phyloP scores from a whole-genome alignment of 37 sponge, comb jelly and placozoan species.

The Beroe ovata region DNA sequence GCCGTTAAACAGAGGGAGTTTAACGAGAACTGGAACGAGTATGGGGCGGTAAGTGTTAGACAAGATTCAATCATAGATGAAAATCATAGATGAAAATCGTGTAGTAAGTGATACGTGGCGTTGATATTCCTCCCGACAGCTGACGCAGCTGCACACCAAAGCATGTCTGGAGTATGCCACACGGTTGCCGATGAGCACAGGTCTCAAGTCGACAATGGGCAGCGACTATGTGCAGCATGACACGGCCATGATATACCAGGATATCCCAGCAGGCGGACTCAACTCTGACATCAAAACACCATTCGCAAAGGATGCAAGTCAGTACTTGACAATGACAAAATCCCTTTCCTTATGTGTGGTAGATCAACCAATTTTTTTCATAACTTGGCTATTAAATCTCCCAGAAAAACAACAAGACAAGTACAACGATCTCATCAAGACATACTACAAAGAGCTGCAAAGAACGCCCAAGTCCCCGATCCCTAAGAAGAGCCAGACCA shows the following conservation, averaged over 20 bases:
- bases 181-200: background rate
- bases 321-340: too few species aligned
- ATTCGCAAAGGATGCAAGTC: slow-evolving; percentile 20
- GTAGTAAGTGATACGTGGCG: too few species aligned
- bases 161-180: slow-evolving; percentile 60
- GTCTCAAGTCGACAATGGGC: slow-evolving; percentile 45
- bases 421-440: slow-evolving; percentile 19
- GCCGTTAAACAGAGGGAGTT: slow-evolving; percentile 5
- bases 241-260: slow-evolving; percentile 27
- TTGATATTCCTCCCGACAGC: background rate
- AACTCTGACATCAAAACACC: slow-evolving; percentile 1
- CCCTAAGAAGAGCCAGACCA: background rate
- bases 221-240: slow-evolving; percentile 35
- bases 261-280: background rate
- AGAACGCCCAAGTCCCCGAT: background rate
- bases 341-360: too few species aligned
- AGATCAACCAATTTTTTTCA: too few species aligned
- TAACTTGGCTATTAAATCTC: too few species aligned
- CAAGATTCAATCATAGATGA: background rate
- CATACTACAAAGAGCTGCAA: slow-evolving; percentile 59
- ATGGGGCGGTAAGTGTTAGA: slow-evolving; percentile 33
- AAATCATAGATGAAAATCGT: background rate
- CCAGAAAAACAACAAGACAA: slow-evolving; percentile 20
- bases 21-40: background rate
- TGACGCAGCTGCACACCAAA: slow-evolving; percentile 56